Evolutionary conservation across 2,113 vertebrate species (phyloP).

Genomic region (Neomonachus schauinslandi): DNA sequence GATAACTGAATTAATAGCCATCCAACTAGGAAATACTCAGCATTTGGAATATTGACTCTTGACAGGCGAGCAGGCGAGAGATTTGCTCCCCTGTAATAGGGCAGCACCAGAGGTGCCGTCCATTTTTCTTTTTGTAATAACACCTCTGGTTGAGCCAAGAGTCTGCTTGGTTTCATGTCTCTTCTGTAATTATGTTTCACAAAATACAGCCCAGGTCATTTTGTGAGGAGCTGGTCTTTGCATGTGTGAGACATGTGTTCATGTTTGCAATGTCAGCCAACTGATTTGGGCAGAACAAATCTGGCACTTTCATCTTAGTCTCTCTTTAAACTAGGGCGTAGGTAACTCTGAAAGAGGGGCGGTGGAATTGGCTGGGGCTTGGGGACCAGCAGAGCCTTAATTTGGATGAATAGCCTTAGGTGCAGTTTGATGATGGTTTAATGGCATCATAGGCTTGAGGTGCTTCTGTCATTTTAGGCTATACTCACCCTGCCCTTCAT

Average conservation of each 20-base stretch:
- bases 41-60: not conserved
- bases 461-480: not conserved
- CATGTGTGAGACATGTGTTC: conserved; percentile 68
- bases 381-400: not conserved
- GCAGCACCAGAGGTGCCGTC: conserved; percentile 10
- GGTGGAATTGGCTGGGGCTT: not conserved
- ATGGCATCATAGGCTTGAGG: not conserved
- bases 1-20: not conserved
- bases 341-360: conserved; percentile 8
- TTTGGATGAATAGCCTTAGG: not conserved
- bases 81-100: not conserved
- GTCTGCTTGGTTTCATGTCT: conserved; percentile 71
- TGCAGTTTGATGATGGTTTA: not conserved
- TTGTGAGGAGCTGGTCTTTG: not conserved
- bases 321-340: conserved; percentile 45
- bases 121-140: conserved; percentile 50
- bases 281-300: conserved; percentile 63
- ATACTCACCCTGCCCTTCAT: not conserved
- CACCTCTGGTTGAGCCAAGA: conserved; percentile 37
- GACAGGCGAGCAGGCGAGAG: conserved; percentile 40
- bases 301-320: conserved; percentile 64
- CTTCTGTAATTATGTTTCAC: conserved; percentile 54
- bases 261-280: conserved; percentile 38
- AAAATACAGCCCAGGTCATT: not conserved
- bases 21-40: not conserved